These are phyloP conservation scores for Heloderma charlesbogerti DNA, from an alignment of 2,113 vertebrate species.

Conservation along the genomic window DNA sequence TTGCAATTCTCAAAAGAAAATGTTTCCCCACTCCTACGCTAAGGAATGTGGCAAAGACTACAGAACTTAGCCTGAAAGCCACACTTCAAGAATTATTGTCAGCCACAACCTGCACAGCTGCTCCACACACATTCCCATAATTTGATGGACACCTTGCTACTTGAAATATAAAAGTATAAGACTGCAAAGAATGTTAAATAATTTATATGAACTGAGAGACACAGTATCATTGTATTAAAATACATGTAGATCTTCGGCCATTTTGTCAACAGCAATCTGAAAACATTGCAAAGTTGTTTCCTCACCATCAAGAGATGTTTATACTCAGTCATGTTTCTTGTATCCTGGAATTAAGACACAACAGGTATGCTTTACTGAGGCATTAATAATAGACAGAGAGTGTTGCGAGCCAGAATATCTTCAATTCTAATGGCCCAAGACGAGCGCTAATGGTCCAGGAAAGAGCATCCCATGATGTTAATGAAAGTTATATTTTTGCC, in stretches of 20 bases:
- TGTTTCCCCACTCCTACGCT: no score
- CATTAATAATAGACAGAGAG: conserved; percentile 70
- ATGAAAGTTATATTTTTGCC: conserved; percentile 76
- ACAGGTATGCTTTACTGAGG: conserved; percentile 73
- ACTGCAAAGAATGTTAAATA: neutral
- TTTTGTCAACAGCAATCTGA: neutral
- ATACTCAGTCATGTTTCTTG: conserved; percentile 53
- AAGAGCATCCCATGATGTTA: conserved; percentile 70
- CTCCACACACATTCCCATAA: neutral
- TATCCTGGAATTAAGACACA: conserved; percentile 73
- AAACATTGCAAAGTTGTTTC: neutral
- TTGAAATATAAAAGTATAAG: neutral
- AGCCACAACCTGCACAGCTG: neutral
- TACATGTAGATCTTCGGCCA: neutral
- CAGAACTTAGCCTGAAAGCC: no score
- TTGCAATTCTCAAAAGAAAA: no score
- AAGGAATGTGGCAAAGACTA: no score
- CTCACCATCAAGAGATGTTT: neutral
- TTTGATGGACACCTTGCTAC: neutral
- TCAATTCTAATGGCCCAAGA: conserved; percentile 73
- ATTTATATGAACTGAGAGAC: neutral
- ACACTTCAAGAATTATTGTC: no score
- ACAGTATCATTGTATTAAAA: neutral
- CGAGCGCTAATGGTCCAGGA: conserved; percentile 71
- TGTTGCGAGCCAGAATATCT: conserved; percentile 73